These are phyloP conservation scores for Nephrocerus scutellatus DNA, from an alignment of 2,888 invertebrate species.

Conservation along the genomic window DNA sequence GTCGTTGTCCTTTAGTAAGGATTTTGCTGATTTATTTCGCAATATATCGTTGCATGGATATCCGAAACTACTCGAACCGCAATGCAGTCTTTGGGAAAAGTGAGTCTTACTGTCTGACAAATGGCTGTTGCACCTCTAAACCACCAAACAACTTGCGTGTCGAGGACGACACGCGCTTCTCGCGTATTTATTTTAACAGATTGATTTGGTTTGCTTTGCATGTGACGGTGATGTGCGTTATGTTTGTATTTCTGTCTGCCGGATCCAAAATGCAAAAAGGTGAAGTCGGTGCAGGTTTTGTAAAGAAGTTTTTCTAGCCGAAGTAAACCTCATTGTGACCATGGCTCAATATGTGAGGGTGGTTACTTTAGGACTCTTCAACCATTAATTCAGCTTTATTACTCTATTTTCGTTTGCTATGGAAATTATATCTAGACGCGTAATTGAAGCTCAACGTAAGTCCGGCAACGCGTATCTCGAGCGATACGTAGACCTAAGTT, in stretches of 20 bases:
- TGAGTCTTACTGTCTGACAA: constrained; percentile 21
- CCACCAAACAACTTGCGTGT: no score
- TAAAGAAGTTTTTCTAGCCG: no score
- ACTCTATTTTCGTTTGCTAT: constrained; percentile 57
- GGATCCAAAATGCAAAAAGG: constrained; percentile 52
- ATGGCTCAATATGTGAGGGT: no score
- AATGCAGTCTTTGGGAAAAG: constrained; percentile 32
- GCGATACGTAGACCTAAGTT: no score
- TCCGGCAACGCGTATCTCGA: no score
- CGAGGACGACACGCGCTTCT: no score
- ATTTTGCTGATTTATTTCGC: constrained; percentile 34
- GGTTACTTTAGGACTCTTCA: no score
- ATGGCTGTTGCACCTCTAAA: no score
- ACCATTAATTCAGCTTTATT: no score
- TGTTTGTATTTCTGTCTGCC: constrained; percentile 35
- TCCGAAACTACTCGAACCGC: constrained; percentile 34
- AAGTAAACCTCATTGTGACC: no score
- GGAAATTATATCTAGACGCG: constrained; percentile 54
- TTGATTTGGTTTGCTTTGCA: constrained; percentile 44
- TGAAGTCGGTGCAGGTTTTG: no score
- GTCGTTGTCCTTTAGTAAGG: constrained; percentile 31
- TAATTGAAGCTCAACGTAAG: no score
- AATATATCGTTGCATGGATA: constrained; percentile 37
- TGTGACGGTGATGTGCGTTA: constrained; percentile 26
- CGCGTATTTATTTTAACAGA: constrained; percentile 31